A percentile compares a stretch with the other conserved stretches of the same genome.
These are phyloP conservation scores for Tipula helvola DNA, from an alignment of 2,888 invertebrate species.

Conservation along the genomic window DNA sequence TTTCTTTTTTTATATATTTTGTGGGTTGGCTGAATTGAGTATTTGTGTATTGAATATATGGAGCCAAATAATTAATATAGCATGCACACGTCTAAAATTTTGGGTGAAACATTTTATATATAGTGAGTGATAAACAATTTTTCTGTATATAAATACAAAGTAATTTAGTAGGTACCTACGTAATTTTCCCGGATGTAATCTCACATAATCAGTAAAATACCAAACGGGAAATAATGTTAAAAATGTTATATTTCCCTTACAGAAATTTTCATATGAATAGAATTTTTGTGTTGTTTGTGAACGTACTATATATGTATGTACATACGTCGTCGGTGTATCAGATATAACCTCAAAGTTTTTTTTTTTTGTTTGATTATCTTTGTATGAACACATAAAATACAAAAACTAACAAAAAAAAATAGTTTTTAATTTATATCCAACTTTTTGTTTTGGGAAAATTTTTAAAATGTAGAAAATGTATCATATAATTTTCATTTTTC, in stretches of 20 bases:
- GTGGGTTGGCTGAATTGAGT: background rate
- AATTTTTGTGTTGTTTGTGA: background rate
- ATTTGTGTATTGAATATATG: background rate
- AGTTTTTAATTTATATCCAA: background rate
- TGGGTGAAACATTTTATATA: background rate
- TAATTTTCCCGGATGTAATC: background rate
- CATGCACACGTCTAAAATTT: background rate
- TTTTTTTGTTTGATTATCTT: background rate
- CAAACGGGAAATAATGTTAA: background rate
- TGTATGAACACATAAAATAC: background rate
- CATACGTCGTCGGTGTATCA: background rate
- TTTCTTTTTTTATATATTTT: background rate
- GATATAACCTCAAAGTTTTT: background rate
- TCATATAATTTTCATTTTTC: background rate
- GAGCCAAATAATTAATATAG: background rate
- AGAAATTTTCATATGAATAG: background rate
- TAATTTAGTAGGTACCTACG: background rate
- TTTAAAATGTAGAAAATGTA: background rate
- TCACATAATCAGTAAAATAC: background rate
- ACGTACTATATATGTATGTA: background rate
- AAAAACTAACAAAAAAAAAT: background rate
- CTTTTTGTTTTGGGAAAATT: background rate
- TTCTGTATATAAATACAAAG: background rate
- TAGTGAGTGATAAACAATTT: background rate
- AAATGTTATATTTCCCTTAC: background rate